Conservation (phyloP, 2,797 vertebrate genomes). For the Lophius americanus region DNA sequence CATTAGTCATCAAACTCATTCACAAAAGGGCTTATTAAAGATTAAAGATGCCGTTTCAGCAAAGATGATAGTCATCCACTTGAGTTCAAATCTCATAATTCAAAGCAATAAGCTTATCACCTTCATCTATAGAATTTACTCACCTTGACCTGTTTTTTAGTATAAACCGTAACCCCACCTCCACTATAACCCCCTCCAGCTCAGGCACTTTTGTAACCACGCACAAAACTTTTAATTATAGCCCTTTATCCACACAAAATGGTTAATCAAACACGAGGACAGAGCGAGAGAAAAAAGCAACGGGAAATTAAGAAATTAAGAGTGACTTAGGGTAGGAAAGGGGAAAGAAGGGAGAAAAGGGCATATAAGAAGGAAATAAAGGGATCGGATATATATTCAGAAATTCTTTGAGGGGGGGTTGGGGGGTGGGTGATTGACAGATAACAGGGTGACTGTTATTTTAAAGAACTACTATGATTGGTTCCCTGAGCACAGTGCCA, state of each 20-base stretch:
- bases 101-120: too few relatives aligned
- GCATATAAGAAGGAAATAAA: constrained; percentile 2
- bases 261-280: constrained; percentile 67
- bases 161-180: too few relatives aligned
- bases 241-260: constrained; percentile 65
- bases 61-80: too few relatives aligned
- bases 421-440: constrained; percentile 5
- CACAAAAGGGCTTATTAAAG: too few relatives aligned
- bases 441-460: constrained; percentile 13
- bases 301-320: constrained; percentile 28
- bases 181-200: constrained; percentile 63
- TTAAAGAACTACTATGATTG: constrained; percentile 40
- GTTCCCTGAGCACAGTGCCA: constrained; percentile 52
- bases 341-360: neutral
- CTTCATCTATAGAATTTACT: too few relatives aligned
- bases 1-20: too few relatives aligned
- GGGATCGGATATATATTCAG: constrained; percentile 11
- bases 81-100: too few relatives aligned
- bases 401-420: constrained; percentile 6
- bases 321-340: constrained; percentile 7
- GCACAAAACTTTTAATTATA: constrained; percentile 72
- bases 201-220: constrained; percentile 61
- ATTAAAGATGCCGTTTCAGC: too few relatives aligned
- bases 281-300: constrained; percentile 27
- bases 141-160: too few relatives aligned